A percentile compares a stretch with the other conserved stretches of the same genome.
Evolutionary conservation across 2,797 vertebrate species (phyloP).

Genomic region (Sebastes trivittatus): DNA sequence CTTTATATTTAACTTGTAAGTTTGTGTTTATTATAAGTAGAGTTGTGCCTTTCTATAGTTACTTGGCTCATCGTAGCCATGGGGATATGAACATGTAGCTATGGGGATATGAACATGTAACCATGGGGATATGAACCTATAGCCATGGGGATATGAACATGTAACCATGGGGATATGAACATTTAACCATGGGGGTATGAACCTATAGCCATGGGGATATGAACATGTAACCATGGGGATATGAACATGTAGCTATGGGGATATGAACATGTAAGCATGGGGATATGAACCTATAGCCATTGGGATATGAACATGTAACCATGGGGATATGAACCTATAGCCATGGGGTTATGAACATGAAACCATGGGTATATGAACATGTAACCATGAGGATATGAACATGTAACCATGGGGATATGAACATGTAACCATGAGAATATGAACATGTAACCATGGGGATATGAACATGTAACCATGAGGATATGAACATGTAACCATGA

Average conservation of each 20-base stretch:
- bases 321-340: too few relatives aligned
- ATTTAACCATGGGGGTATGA: too few relatives aligned
- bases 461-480: too few relatives aligned
- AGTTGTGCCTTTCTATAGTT: slow-evolving; percentile 13
- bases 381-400: too few relatives aligned
- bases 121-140: slow-evolving; percentile 3
- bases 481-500: too few relatives aligned
- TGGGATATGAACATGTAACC: background rate
- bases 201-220: background rate
- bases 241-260: background rate
- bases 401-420: too few relatives aligned
- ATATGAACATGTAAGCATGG: background rate
- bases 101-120: background rate
- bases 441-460: too few relatives aligned
- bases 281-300: background rate
- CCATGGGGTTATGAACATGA: too few relatives aligned
- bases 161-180: background rate
- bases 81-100: background rate
- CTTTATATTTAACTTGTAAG: slow-evolving; percentile 17
- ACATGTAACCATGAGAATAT: too few relatives aligned
- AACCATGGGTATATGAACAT: too few relatives aligned
- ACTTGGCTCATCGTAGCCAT: slow-evolving; percentile 7
- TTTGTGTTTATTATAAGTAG: slow-evolving; percentile 4
- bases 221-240: background rate
- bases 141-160: background rate